Evolutionary conservation across 2,113 vertebrate species (phyloP), one percentile per base, ranked within the genome.

Genomic region (Hypomesus transpacificus): DNA sequence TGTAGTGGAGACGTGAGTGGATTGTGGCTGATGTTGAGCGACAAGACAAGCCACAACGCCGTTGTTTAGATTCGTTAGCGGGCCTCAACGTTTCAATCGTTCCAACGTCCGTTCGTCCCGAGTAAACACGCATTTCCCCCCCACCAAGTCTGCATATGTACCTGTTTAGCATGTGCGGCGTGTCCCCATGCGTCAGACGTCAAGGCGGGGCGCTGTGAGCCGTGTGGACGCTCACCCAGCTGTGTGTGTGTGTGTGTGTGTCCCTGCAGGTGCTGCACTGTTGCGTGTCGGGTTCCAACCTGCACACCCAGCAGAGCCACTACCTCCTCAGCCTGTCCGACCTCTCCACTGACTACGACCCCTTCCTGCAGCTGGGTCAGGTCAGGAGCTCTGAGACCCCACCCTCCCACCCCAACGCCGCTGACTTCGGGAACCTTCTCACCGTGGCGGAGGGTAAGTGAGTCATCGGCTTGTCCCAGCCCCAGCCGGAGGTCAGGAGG

Each of bases 401-500:
- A 0, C 93, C 88, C 11, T 86, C 89, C 66, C 92, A 93, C 81
- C 85, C 89, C 18, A 85, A 89, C 72, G 61, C 80, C 71, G 71
- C 84, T 0, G 96, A 98, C 31, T 69, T 96, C 50, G 92, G 94
- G 82, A 96, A 94, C 90, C 90, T 99, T 24, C 94, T 99, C 22
- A 99, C 97, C 0, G 95, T 99, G 0, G 95, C 95, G 2, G 96
- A 98, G 76, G 97, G 97, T 98, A 87, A 92, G 91, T 46, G 20
- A 64, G 5, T 22, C 63, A 20, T 2, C 4, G 16, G 4, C 52
- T 54, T n/a, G 26, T n/a, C 18, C 7, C 14, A 17, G 53, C 20
- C 53, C 50, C 51, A 28, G 53, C 4, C 6, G 46, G 3, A 8
- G 14, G 20, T 4, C 18, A 2, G 8, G 17, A 73, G 50, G 4